These are phyloP conservation scores for Vandiemenella viatica DNA, from an alignment of 2,888 invertebrate species.

Conservation along the genomic window DNA sequence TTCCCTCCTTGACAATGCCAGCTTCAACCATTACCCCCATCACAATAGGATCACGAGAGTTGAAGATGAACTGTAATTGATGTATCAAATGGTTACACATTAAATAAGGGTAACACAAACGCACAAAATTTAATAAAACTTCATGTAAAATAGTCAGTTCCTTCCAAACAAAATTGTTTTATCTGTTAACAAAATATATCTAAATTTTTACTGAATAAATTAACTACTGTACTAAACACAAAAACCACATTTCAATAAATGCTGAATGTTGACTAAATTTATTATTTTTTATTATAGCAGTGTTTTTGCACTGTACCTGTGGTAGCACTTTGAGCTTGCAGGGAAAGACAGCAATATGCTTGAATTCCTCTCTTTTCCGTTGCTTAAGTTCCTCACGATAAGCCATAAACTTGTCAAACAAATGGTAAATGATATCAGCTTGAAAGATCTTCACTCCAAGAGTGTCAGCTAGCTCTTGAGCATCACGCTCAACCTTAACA, in stretches of 20 bases:
- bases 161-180: too few species aligned
- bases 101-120: too few species aligned
- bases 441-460: conserved; percentile 91
- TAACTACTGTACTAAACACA: too few species aligned
- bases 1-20: conserved; percentile 89
- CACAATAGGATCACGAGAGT: conserved; percentile 95
- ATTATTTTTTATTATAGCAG: too few species aligned
- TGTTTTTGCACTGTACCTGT: too few species aligned
- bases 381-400: conserved; percentile 82
- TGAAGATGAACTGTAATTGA: conserved; percentile 74
- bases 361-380: conserved; percentile 87
- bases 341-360: conserved; percentile 95
- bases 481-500: conserved; percentile 94
- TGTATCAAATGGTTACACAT: too few species aligned
- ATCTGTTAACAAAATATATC: too few species aligned
- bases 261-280: too few species aligned
- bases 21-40: conserved; percentile 91
- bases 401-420: conserved; percentile 93
- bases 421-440: conserved; percentile 98
- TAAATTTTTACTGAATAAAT: too few species aligned
- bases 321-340: conserved; percentile 72
- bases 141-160: too few species aligned
- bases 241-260: too few species aligned
- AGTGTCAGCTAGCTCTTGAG: conserved; percentile 91
- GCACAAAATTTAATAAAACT: too few species aligned